Evolutionary conservation across 37 sponge, comb jelly and placozoan species (phyloP).

Genomic region (Axinella damicornis): DNA sequence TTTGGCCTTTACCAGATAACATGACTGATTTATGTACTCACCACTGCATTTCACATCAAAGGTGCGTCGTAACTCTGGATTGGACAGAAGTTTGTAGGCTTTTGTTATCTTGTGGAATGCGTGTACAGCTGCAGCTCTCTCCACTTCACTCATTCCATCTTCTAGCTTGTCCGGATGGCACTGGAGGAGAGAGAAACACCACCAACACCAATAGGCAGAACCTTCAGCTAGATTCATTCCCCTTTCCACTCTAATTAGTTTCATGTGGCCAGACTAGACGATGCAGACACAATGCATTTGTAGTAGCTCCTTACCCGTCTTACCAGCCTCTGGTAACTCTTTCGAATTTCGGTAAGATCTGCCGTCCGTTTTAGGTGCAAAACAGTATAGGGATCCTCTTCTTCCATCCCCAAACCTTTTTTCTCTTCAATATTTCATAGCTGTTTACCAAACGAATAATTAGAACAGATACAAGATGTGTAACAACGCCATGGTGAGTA

Average conservation of each 20-base stretch:
- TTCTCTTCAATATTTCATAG: no score
- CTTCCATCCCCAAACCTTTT: background rate
- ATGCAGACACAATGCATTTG: background rate
- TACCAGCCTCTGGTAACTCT: slow-evolving; percentile 49
- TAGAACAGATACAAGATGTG: no score
- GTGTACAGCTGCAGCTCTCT: slow-evolving; percentile 28
- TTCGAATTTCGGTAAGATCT: slow-evolving; percentile 15
- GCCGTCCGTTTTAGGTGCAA: slow-evolving; percentile 28
- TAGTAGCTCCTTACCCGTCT: slow-evolving; percentile 34
- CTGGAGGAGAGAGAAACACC: slow-evolving; percentile 17
- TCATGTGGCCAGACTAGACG: no score
- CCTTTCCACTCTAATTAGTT: no score
- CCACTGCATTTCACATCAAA: slow-evolving; percentile 43
- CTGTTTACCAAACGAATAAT: no score
- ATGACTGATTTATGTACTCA: background rate
- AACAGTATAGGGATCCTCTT: slow-evolving; percentile 41
- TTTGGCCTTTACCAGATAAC: no score
- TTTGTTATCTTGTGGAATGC: slow-evolving; percentile 28
- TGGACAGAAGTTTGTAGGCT: slow-evolving; percentile 37
- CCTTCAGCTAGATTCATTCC: no score
- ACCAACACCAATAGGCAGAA: no score
- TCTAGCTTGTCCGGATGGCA: slow-evolving; percentile 53
- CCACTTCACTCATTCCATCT: background rate
- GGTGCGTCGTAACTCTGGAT: background rate
- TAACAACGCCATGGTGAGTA: no score